Base-by-base conservation (phyloP, 2,797 vertebrate genomes). In the Sorex maritimensis region DNA sequence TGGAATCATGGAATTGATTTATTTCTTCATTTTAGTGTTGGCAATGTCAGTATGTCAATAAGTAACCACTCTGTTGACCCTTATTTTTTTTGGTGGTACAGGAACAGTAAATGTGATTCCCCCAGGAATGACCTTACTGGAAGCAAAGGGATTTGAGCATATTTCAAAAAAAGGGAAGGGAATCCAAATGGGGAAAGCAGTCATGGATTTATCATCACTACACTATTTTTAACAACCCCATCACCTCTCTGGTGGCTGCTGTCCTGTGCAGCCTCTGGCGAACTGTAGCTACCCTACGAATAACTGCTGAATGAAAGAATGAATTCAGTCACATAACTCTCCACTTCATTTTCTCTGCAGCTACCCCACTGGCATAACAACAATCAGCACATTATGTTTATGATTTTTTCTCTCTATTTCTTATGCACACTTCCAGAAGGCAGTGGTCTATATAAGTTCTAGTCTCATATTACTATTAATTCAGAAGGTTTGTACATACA, bases 281-380 rank as follows among this genome's bases (percentile, higher is more conserved):
- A 69, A 52, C 21, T 63, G 67, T 77, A 73, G 81, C 17, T 68
- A 67, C 71, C 19, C 87, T 77, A 11, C 81, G 87, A 41, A 49
- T 92, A 94, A 94, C 72, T 88, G 73, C 58, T 49, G 28, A 91
- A 93, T 93, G 80, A 95, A 96, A 94, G 90, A 78, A 90, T 65
- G 74, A 90, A 81, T 88, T 63, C 52, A 87, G 1, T 95, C 88
- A 93, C 80, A 63, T 52, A 58, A 77, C 69, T 44, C 78, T 72
- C 55, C 14, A 13, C 72, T 90, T 94, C 58, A 63, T 80, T 95
- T 94, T 87, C 89, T 95, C 95, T 90, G 81, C 61, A 96, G 93
- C 90, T 61, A 73, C 5, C 83, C 38, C 46, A 77, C 17, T 0
- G 24, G 55, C 78, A 83, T 82, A 69, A n/a, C 63, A 87, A 77